phyloP scores from a whole-genome alignment of 2,888 invertebrate genomes.

The Pristionchus mayeri region DNA sequence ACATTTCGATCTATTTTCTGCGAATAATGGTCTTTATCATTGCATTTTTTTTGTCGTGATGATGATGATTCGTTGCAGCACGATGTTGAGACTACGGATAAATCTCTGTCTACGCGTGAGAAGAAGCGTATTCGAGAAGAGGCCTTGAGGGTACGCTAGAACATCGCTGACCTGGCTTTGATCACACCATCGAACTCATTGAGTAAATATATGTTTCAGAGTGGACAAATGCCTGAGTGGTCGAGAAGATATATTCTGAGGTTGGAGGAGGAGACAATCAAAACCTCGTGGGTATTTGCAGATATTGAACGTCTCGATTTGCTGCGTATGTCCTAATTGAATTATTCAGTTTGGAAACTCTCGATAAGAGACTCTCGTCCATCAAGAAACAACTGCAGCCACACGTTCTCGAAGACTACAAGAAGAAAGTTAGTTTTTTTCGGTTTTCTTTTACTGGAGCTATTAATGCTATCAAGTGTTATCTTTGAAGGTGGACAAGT shows the following conservation, averaged over 20 bases:
- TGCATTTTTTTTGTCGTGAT: too few relatives aligned
- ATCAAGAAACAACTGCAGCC: constrained; percentile 78
- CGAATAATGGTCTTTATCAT: too few relatives aligned
- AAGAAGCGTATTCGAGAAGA: not conserved
- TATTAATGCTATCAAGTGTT: not conserved
- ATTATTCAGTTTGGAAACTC: not conserved
- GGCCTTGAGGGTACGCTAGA: not conserved
- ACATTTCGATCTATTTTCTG: too few relatives aligned
- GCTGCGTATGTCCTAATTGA: not conserved
- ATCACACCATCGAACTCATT: too few relatives aligned
- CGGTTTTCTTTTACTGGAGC: not conserved
- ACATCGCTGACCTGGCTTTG: too few relatives aligned
- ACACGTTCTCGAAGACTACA: constrained; percentile 83
- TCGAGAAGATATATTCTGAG: not conserved
- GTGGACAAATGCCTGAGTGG: not conserved
- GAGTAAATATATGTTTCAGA: not conserved
- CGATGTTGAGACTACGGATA: too few relatives aligned
- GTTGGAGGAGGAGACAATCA: not conserved
- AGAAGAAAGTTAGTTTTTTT: constrained; percentile 77
- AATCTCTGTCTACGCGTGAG: not conserved
- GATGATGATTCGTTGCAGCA: too few relatives aligned
- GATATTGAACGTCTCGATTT: too few relatives aligned
- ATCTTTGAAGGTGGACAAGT: constrained; percentile 82
- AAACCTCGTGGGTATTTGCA: not conserved
- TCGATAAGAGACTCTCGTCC: not conserved